phyloP scores from a whole-genome alignment of 1,140 invertebrate genomes.

The Drosophila rufa region DNA sequence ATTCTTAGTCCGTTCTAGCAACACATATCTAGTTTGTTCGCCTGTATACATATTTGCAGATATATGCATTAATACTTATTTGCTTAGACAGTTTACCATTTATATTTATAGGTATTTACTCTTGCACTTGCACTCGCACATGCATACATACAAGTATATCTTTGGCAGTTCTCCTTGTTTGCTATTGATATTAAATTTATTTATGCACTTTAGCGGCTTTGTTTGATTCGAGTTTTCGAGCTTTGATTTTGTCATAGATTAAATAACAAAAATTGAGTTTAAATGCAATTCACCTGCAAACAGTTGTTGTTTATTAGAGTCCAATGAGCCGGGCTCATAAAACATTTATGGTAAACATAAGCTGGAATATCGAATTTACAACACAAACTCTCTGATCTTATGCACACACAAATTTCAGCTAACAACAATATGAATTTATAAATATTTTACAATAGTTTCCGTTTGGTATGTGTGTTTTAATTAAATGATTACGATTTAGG shows the following conservation, averaged over 20 bases:
- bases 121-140: slow-evolving; percentile 39
- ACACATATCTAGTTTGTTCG: slow-evolving; percentile 14
- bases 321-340: slow-evolving; percentile 15
- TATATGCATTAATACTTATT: slow-evolving; percentile 42
- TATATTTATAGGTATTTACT: slow-evolving; percentile 57
- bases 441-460: slow-evolving; percentile 77
- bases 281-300: slow-evolving; percentile 77
- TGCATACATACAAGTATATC: slow-evolving; percentile 12
- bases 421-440: slow-evolving; percentile 59
- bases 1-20: slow-evolving; percentile 29
- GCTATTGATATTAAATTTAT: slow-evolving; percentile 58
- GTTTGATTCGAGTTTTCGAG: slow-evolving; percentile 72
- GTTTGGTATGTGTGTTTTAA: slow-evolving; percentile 14
- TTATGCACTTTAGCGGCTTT: slow-evolving; percentile 68
- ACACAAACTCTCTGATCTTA: slow-evolving; percentile 23
- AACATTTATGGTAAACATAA: slow-evolving; percentile 48
- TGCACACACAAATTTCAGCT: slow-evolving; percentile 46
- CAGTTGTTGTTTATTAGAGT: slow-evolving; percentile 29
- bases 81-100: slow-evolving; percentile 48
- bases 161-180: slow-evolving; percentile 39
- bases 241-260: slow-evolving; percentile 67
- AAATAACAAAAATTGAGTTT: slow-evolving; percentile 61
- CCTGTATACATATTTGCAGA: slow-evolving; percentile 20
- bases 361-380: slow-evolving; percentile 15
- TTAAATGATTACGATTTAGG: slow-evolving; percentile 11